Evolutionary conservation across 2,888 invertebrate species (phyloP).

Genomic region (Diachrysia chrysitis): DNA sequence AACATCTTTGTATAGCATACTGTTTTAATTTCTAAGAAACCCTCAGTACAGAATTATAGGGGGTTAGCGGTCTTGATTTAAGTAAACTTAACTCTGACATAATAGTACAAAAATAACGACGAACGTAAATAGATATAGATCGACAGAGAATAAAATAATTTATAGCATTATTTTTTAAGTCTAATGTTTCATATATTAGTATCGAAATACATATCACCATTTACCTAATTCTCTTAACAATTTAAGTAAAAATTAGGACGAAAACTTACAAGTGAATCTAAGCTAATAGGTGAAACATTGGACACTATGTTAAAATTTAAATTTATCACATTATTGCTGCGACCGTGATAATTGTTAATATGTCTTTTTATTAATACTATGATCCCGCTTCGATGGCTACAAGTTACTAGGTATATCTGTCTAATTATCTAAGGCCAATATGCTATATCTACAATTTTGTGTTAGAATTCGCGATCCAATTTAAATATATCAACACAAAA

Average conservation of each 20-base stretch:
- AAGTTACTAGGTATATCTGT: constrained; percentile 75
- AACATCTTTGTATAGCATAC: constrained; percentile 86
- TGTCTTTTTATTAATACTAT: constrained; percentile 85
- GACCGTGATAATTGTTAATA: constrained; percentile 65
- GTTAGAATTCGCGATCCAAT: constrained; percentile 71
- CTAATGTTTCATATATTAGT: constrained; percentile 59
- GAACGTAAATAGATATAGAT: constrained; percentile 69
- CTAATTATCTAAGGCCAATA: constrained; percentile 84
- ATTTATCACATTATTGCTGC: constrained; percentile 76
- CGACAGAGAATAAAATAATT: constrained; percentile 66
- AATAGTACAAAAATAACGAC: constrained; percentile 87
- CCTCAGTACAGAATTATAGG: constrained; percentile 88
- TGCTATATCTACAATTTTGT: constrained; percentile 87
- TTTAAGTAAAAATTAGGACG: constrained; percentile 58
- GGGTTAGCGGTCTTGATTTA: constrained; percentile 87
- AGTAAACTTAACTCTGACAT: constrained; percentile 85
- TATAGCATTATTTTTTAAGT: constrained; percentile 53
- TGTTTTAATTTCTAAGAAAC: constrained; percentile 89
- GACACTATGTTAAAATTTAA: constrained; percentile 63
- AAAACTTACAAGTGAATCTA: constrained; percentile 39
- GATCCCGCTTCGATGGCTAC: constrained; percentile 79
- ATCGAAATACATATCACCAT: constrained; percentile 45
- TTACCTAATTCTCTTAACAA: constrained; percentile 58
- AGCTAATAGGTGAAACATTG: constrained; percentile 69
- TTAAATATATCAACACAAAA: constrained; percentile 78